Evolutionary conservation across 2,888 invertebrate genomes (phyloP).

Genomic region (Imbricaverruca yamaguchii): DNA sequence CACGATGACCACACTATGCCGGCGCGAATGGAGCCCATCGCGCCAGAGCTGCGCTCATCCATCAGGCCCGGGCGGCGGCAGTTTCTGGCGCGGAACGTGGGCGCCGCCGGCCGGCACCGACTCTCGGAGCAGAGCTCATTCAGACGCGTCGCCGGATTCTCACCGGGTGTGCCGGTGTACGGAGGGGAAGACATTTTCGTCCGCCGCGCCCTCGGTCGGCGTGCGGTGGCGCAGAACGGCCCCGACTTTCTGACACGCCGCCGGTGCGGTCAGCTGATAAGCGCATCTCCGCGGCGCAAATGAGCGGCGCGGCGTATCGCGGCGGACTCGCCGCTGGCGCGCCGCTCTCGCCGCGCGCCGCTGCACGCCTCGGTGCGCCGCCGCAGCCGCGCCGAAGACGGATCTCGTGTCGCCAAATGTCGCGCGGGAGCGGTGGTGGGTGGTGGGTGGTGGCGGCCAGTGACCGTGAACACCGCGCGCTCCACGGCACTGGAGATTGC

Average conservation of each 20-base stretch:
- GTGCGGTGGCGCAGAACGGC: too few relatives aligned
- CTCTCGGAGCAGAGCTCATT: too few relatives aligned
- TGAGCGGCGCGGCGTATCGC: too few relatives aligned
- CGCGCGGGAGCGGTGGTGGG: not conserved
- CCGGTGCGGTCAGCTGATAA: too few relatives aligned
- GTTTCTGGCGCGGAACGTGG: not conserved
- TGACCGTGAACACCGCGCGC: too few relatives aligned
- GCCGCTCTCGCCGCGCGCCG: not conserved
- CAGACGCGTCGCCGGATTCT: too few relatives aligned
- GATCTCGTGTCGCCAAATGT: not conserved
- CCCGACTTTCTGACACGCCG: too few relatives aligned
- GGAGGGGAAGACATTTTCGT: too few relatives aligned
- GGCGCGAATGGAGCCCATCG: not conserved
- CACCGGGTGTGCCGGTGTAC: too few relatives aligned
- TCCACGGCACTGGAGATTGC: too few relatives aligned
- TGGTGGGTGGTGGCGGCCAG: not conserved
- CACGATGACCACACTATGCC: not conserved
- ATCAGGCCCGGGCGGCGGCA: not conserved
- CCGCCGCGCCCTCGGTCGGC: too few relatives aligned
- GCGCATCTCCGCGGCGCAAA: too few relatives aligned
- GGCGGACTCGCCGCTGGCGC: not conserved
- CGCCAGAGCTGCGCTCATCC: not conserved
- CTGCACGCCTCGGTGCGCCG: not conserved
- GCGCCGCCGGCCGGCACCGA: not conserved
- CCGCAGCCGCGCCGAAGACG: not conserved